Base-by-base conservation (phyloP, 1,140 invertebrate species). In the Drosophila melanica region DNA sequence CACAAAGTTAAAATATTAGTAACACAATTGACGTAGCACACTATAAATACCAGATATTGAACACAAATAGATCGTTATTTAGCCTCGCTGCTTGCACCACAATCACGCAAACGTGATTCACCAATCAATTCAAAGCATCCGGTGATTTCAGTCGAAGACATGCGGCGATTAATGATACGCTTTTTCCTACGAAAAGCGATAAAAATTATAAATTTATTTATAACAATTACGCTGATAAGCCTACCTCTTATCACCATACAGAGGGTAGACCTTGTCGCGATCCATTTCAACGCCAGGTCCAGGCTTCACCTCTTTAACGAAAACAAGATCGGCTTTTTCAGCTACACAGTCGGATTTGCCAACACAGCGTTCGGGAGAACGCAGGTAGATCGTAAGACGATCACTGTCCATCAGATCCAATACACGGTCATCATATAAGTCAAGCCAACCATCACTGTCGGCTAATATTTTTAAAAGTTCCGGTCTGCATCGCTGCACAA, bases 191-290 rank as follows among this genome's bases (percentile, higher is more conserved):
- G 9, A 45, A 9, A 35, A 39, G 45, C 27, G 3, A 18, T 14
- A 30, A 41, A 30, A 41, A 23, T 1, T 8, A 47, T 12, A 27
- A 35, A 16, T 44, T 33, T 14, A 16, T 11, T 14, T 2, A 30
- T 37, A 18, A 14, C 12, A n/a, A 27, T 6, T 3, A 1, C 0
- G 27, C 16, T 20, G 12, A 3, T 5, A 4, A 0, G 60, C 72
- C 4, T 62, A 90, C 87, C 60, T 45, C 10, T 54, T 42, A 33
- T 87, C 71, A 6, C 87, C 87, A 44, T 79, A 90, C 3, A 90
- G 62, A n/a, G 75, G 45, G 35, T 65, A 79, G 11, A n/a, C 62
- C 27, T 68, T 42, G 59, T 73, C 72, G 11, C 67, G 48, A 33
- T 63, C 20, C 80, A 84, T 84, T 23, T 42, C 44, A 3, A 48